phyloP scores from a whole-genome alignment of 2,113 vertebrate species.

The Passer domesticus region DNA sequence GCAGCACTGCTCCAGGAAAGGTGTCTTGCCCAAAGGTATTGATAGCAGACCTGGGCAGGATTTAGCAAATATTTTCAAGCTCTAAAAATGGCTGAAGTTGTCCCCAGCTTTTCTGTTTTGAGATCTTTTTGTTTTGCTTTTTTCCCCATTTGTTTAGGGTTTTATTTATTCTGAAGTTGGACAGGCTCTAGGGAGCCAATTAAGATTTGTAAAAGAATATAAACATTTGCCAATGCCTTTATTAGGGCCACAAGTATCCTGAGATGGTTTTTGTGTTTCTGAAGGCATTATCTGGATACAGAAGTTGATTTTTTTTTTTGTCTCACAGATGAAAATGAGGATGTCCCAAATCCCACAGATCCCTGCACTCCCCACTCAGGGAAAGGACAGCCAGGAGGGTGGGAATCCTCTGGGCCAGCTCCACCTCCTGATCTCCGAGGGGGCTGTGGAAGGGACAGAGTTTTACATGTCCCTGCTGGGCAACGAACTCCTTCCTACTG shows the following conservation, averaged over 20 bases:
- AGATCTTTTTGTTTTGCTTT: background rate
- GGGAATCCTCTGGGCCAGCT: background rate
- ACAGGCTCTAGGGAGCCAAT: background rate
- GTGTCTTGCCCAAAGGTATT: background rate
- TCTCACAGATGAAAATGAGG: background rate
- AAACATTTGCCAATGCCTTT: background rate
- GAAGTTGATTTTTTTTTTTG: background rate
- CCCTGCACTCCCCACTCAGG: background rate
- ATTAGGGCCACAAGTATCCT: accelerated
- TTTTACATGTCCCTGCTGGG: background rate
- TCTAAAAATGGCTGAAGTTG: background rate
- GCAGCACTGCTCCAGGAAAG: background rate
- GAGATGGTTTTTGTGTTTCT: background rate
- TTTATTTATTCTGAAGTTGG: background rate
- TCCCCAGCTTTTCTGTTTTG: background rate
- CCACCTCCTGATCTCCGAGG: background rate
- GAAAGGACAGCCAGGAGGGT: background rate
- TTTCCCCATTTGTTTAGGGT: accelerated
- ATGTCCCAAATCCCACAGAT: background rate
- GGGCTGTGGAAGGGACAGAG: background rate
- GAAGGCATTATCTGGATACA: background rate
- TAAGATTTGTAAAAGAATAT: background rate
- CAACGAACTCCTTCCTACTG: background rate
- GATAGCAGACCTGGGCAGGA: background rate
- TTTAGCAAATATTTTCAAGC: background rate